phyloP scores from a whole-genome alignment of 2,888 invertebrate genomes.

The Sericinus montela region DNA sequence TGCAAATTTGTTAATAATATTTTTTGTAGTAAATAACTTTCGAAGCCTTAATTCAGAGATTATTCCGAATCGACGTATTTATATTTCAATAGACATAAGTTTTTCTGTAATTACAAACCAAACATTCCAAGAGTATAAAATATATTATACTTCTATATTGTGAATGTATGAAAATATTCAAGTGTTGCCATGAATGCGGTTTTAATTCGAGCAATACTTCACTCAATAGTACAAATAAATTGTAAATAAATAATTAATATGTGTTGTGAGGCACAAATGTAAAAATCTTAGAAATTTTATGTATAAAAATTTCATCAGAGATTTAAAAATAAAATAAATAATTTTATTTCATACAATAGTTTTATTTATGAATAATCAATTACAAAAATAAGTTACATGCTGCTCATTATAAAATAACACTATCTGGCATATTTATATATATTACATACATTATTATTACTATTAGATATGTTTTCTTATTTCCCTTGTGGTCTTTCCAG shows the following conservation, averaged over 20 bases:
- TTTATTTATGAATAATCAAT: slow-evolving; percentile 12
- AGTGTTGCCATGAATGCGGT: slow-evolving; percentile 6
- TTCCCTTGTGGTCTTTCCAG: too few species aligned
- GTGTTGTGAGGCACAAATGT: slow-evolving; percentile 13
- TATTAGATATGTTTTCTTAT: too few species aligned
- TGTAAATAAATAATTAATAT: slow-evolving; percentile 6
- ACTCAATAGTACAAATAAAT: slow-evolving; percentile 10
- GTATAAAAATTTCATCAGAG: slow-evolving; percentile 12
- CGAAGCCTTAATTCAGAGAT: neutral
- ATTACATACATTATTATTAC: too few species aligned
- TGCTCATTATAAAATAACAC: too few species aligned
- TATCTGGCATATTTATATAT: too few species aligned
- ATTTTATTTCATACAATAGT: neutral
- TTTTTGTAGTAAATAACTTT: neutral
- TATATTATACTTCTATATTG: slow-evolving; percentile 16
- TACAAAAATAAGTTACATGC: neutral
- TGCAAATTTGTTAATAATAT: too few species aligned
- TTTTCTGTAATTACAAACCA: neutral
- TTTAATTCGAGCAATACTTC: slow-evolving; percentile 6
- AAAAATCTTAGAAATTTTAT: slow-evolving; percentile 18
- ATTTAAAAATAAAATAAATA: slow-evolving; percentile 11
- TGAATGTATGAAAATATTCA: slow-evolving; percentile 3
- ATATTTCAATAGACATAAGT: neutral
- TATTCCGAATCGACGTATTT: neutral
- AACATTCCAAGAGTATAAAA: slow-evolving; percentile 19